phyloP scores from a whole-genome alignment of 2,888 invertebrate species.

The Agrilus biguttatus region DNA sequence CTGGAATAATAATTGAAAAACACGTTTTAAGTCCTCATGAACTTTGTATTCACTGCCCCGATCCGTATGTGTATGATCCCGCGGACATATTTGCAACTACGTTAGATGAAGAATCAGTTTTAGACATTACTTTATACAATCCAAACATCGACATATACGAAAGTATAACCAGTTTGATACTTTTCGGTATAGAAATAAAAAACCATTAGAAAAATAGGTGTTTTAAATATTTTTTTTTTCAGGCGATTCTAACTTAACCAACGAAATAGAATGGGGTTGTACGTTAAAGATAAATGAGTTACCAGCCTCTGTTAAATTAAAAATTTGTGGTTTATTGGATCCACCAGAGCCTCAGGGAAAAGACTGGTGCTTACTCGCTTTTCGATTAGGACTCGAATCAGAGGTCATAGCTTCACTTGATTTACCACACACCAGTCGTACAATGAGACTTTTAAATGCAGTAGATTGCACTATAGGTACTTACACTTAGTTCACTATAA shows the following conservation, averaged over 20 bases:
- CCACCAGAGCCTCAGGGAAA: slow-evolving; percentile 57
- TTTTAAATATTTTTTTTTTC: slow-evolving; percentile 6
- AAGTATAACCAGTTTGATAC: slow-evolving; percentile 39
- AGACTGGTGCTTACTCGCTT: slow-evolving; percentile 66
- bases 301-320: slow-evolving; percentile 41
- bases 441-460: slow-evolving; percentile 26
- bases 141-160: slow-evolving; percentile 36
- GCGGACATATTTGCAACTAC: slow-evolving; percentile 27
- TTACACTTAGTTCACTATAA: slow-evolving; percentile 9
- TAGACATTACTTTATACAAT: slow-evolving; percentile 31
- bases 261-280: slow-evolving; percentile 35
- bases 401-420: slow-evolving; percentile 29
- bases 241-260: slow-evolving; percentile 25
- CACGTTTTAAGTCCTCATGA: slow-evolving; percentile 49
- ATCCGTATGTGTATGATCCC: slow-evolving; percentile 29
- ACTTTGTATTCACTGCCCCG: slow-evolving; percentile 30
- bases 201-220: not conserved
- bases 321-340: slow-evolving; percentile 53
- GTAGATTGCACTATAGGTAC: slow-evolving; percentile 31
- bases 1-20: slow-evolving; percentile 49
- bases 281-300: slow-evolving; percentile 44
- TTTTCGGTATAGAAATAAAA: slow-evolving; percentile 31
- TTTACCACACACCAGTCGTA: slow-evolving; percentile 29
- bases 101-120: slow-evolving; percentile 29
- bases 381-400: slow-evolving; percentile 41